Evolutionary conservation across 2,888 invertebrate genomes (phyloP), one percentile per base, ranked within the genome.

Genomic region (Rhyacophila evoluta): DNA sequence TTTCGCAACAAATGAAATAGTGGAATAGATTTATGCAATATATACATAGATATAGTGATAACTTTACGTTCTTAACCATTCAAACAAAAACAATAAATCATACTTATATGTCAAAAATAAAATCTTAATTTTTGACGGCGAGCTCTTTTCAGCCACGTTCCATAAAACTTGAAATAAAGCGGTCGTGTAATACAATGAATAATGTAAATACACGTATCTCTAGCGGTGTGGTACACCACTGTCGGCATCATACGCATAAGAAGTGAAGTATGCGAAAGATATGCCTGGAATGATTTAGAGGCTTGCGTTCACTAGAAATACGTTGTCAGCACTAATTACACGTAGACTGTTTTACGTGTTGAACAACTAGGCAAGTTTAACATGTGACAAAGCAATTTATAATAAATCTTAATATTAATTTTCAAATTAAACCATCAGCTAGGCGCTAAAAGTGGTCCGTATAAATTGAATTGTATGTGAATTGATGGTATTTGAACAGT

Each of bases 381-480:
- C 55, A 55, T 55, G 55, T 25, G 55, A 55, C 55, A 55, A 25
- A 55, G 55, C 55, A 55, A 55, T 55, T 55, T 55, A 55, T 55
- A 55, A 55, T 55, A 55, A 55, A 55, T 55, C 19, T 55, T 55
- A 25, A 25, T 55, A 55, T 19, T 25, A 55, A 55, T 55, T 55
- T 55, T 55, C 55, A 19, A 6, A 55, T 55, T 55, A 19, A 55
- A 55, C 55, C 19, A 55, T 55, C 55, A 55, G 8, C 55, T 8
- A 33, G 29, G 29, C 29, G 19, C 15, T 25, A 19, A 55, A 55
- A 19, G 55, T 19, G 25, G 55, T n/a, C 19, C 8, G 55, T 19
- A 19, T 25, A 19, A 25, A 6, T 55, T 3, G 19, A 8, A 2
- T 33, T 33, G 2, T 33, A 55, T 55, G 55, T 25, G 55, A 25